Conservation (phyloP, 2,888 invertebrate species). For the Heteromyza rotundicornis region DNA sequence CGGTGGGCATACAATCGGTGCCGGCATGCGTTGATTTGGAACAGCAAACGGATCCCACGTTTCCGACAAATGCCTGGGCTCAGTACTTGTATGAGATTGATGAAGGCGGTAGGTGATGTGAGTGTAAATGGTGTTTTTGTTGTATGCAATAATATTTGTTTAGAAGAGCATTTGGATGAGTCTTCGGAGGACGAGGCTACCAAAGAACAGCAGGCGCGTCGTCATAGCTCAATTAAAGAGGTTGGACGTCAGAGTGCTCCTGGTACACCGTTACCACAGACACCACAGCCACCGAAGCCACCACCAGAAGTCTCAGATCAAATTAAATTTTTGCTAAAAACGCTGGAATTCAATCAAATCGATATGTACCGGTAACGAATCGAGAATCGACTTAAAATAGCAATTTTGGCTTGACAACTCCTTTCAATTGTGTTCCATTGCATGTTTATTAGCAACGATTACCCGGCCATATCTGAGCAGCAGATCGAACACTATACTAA, state of each 20-base stretch:
- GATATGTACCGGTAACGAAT: constrained; percentile 59
- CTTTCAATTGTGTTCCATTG: too few species aligned
- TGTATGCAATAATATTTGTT: constrained; percentile 43
- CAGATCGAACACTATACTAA: constrained; percentile 48
- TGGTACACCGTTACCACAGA: constrained; percentile 27
- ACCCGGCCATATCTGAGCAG: constrained; percentile 48
- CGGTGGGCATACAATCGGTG: constrained; percentile 68
- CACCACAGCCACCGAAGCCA: constrained; percentile 32
- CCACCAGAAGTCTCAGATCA: constrained; percentile 52
- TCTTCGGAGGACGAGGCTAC: constrained; percentile 50
- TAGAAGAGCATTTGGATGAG: constrained; percentile 48
- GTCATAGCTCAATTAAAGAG: constrained; percentile 21
- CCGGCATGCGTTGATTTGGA: constrained; percentile 63
- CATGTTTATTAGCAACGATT: constrained; percentile 53
- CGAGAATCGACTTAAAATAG: background rate
- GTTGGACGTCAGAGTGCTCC: background rate
- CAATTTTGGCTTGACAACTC: background rate
- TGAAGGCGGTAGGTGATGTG: constrained; percentile 43
- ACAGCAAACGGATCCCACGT: constrained; percentile 73
- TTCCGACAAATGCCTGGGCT: constrained; percentile 73
- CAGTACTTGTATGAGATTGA: constrained; percentile 68
- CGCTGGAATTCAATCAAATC: constrained; percentile 61
- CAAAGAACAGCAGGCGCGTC: constrained; percentile 45
- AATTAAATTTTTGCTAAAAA: constrained; percentile 51
- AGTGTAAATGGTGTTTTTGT: background rate